Evolutionary conservation across 2,888 invertebrate species (phyloP).

Genomic region (Euplagia quadripunctaria): DNA sequence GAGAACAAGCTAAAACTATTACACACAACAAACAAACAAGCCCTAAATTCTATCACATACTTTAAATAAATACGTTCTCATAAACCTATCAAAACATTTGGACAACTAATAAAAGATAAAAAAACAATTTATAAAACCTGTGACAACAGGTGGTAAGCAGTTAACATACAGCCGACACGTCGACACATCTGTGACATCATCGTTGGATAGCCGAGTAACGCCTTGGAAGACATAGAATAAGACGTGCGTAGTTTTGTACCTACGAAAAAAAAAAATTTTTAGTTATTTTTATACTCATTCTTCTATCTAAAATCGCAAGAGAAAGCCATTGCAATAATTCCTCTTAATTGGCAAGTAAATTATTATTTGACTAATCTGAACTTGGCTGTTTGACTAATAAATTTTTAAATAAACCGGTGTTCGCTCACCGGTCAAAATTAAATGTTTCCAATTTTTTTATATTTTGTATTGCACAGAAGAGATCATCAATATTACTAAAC

Average conservation of each 20-base stretch:
- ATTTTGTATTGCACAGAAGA: too few species aligned
- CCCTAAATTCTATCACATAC: background rate
- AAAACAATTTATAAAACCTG: constrained; percentile 15
- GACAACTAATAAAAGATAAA: constrained; percentile 41
- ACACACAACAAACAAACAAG: constrained; percentile 3
- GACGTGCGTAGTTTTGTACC: background rate
- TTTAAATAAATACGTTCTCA: constrained; percentile 23
- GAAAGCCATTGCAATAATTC: too few species aligned
- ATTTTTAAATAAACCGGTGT: too few species aligned
- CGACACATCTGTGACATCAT: constrained; percentile 51
- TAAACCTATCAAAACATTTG: constrained; percentile 42
- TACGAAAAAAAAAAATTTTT: background rate
- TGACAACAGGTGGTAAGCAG: constrained; percentile 67
- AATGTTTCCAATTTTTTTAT: too few species aligned
- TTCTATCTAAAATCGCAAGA: background rate
- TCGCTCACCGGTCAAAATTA: too few species aligned
- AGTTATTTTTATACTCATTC: background rate
- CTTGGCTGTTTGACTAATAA: too few species aligned
- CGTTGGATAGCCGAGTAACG: constrained; percentile 43
- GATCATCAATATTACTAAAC: too few species aligned
- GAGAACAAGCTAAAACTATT: too few species aligned
- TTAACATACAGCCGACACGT: constrained; percentile 40
- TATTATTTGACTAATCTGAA: too few species aligned
- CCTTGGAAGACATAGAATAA: constrained; percentile 43
- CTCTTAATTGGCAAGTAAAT: too few species aligned